phyloP scores from a whole-genome alignment of 2,888 invertebrate genomes.

The Acheta domesticus region DNA sequence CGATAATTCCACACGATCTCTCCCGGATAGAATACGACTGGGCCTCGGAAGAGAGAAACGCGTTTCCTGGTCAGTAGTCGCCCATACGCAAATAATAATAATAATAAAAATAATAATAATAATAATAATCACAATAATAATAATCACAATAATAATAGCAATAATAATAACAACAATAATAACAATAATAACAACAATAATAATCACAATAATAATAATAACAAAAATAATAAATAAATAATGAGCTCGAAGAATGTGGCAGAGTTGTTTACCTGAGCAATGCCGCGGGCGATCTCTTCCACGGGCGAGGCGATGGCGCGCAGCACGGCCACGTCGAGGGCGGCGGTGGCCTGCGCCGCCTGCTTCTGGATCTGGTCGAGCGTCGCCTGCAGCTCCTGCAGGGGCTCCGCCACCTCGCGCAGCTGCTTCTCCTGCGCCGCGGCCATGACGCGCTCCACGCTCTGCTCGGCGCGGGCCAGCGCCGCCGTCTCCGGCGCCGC shows the following conservation, averaged over 20 bases:
- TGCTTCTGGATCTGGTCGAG: conserved; percentile 38
- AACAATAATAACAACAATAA: too few relatives aligned
- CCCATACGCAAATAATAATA: too few relatives aligned
- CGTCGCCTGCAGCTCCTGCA: conserved; percentile 37
- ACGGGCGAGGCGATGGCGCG: conserved; percentile 38
- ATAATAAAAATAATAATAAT: too few relatives aligned
- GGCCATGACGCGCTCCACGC: conserved; percentile 1
- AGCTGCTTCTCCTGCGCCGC: not conserved
- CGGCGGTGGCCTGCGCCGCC: conserved; percentile 27
- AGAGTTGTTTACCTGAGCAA: not conserved
- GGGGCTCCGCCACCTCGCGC: conserved; percentile 36
- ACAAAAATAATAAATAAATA: too few relatives aligned
- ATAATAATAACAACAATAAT: too few relatives aligned
- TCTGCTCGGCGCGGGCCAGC: not conserved
- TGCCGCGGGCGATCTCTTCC: conserved; percentile 34
- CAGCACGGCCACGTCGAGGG: conserved; percentile 37
- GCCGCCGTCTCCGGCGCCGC: not conserved
- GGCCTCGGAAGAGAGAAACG: too few relatives aligned
- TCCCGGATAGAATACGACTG: too few relatives aligned
- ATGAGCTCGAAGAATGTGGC: not conserved
- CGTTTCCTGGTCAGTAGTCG: too few relatives aligned
- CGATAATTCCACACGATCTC: too few relatives aligned
- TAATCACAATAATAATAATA: too few relatives aligned
- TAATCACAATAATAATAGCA: too few relatives aligned
- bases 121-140: too few relatives aligned